Evolutionary conservation across 2,888 invertebrate genomes (phyloP).

Genomic region (Synanthedon formicaeformis): DNA sequence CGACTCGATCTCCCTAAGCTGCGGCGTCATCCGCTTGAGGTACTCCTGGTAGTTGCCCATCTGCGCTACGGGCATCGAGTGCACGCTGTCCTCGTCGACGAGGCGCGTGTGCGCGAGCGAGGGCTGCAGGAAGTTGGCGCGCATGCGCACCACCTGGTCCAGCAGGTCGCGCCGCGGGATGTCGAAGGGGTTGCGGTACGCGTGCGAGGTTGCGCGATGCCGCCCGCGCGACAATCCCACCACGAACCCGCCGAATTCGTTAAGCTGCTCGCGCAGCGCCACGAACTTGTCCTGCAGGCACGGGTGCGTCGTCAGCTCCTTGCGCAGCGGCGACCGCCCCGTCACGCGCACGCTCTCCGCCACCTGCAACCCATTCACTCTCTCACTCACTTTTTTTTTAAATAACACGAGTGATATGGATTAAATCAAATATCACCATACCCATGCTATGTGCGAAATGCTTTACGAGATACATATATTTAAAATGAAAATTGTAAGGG

Average conservation of each 20-base stretch:
- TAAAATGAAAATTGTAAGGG: no score
- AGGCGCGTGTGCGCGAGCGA: constrained; percentile 79
- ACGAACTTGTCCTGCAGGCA: constrained; percentile 85
- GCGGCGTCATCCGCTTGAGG: constrained; percentile 92
- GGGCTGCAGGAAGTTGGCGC: constrained; percentile 90
- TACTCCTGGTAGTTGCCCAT: constrained; percentile 99
- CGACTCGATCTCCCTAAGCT: constrained; percentile 93
- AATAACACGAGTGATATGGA: no score
- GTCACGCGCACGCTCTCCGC: constrained; percentile 83
- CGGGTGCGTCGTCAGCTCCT: constrained; percentile 86
- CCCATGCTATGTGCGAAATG: no score
- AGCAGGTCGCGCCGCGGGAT: constrained; percentile 89
- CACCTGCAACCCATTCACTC: constrained; percentile 51
- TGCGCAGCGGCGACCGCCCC: constrained; percentile 77
- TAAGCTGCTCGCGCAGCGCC: constrained; percentile 84
- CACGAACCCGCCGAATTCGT: constrained; percentile 87
- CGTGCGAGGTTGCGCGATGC: constrained; percentile 43
- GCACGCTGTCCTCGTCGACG: constrained; percentile 91
- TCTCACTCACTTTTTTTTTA: no score
- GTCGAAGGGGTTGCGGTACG: constrained; percentile 95
- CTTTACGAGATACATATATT: no score
- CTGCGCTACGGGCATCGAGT: constrained; percentile 94
- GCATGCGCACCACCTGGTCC: constrained; percentile 94
- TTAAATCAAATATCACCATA: no score
- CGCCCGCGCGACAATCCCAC: constrained; percentile 74